Conservation (phyloP, 2,113 vertebrate genomes). For the Cyprinodon variegatus region DNA sequence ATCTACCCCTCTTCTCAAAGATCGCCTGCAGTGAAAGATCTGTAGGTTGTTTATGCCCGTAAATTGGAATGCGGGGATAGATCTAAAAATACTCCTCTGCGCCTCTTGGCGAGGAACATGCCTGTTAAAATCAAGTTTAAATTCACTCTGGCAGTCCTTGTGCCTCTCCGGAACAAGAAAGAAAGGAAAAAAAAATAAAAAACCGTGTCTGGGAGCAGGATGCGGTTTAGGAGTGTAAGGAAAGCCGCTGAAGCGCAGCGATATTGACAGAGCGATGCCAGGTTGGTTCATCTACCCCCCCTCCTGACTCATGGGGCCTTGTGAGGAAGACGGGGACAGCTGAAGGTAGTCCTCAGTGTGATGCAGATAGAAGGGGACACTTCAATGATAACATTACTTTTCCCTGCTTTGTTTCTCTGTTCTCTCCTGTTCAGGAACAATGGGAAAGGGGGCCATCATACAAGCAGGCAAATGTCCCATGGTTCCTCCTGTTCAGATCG, state of each 20-base stretch:
- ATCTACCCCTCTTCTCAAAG: conserved; percentile 67
- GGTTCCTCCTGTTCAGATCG: conserved; percentile 84
- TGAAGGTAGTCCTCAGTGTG: conserved; percentile 84
- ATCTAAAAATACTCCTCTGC: conserved; percentile 80
- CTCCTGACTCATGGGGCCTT: conserved; percentile 25
- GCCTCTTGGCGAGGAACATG: conserved; percentile 79
- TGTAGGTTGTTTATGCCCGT: conserved; percentile 81
- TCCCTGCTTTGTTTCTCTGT: conserved; percentile 43
- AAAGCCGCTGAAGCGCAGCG: conserved; percentile 73
- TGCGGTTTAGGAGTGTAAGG: conserved; percentile 73
- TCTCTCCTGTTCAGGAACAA: conserved; percentile 78
- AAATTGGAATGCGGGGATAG: conserved; percentile 78
- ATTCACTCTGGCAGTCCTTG: conserved; percentile 81
- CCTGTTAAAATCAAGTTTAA: conserved; percentile 84
- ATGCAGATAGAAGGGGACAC: conserved; percentile 80
- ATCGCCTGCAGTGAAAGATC: conserved; percentile 73
- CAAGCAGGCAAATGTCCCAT: conserved; percentile 82
- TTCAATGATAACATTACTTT: conserved; percentile 80
- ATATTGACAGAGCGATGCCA: conserved; percentile 76
- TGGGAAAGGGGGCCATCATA: conserved; percentile 83
- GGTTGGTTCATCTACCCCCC: neutral
- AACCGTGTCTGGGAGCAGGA: conserved; percentile 78
- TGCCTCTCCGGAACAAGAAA: conserved; percentile 66
- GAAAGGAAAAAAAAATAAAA: neutral
- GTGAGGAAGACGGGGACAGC: conserved; percentile 65